Base-by-base conservation (phyloP, 1,140 invertebrate genomes). In the Diachasmimorpha longicaudata region DNA sequence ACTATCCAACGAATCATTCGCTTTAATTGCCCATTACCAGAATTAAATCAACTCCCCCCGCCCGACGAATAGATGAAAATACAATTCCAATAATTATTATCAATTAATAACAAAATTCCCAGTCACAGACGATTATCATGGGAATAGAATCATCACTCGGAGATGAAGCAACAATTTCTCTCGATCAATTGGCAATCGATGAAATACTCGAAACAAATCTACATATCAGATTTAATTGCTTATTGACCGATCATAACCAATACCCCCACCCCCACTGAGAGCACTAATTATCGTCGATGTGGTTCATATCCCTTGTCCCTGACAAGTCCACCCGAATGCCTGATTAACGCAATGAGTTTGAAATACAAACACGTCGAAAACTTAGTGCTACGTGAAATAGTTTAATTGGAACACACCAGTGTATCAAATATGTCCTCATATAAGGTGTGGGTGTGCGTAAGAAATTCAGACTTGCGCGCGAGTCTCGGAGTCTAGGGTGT, bases 371-470 rank as follows among this genome's bases (percentile, higher is more conserved):
- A 42, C 2, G 39, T 5, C 31, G 6, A 37, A 68, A 36, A 37
- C 23, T 36, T 1, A 31, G 23, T 13, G 21, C 58, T 3, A 63
- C 58, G 21, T 25, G 10, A 25, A 63, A 63, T 63, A 63, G 23
- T 63, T 63, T 63, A 63, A 63, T 63, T 63, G 58, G 58, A 13
- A 2, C 58, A 63, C 9, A 63, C 31, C 19, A 63, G 58, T 25
- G 58, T 19, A 55, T 55, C 31, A 55, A 23, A n/a, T 25, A 63
- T 63, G 11, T 63, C 39, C 78, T 78, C 77, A 78, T 80, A 81
- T 78, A 80, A 82, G 63, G 75, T 82, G 85, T 85, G 85, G 83
- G 84, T 85, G 85, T 85, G 85, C 84, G 80, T 82, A 81, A 80
- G 76, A 81, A 84, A 84, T 84, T 84, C 82, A 85, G 84, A 81